phyloP scores from a whole-genome alignment of 2,113 vertebrate genomes.

The Bambusicola thoracicus region DNA sequence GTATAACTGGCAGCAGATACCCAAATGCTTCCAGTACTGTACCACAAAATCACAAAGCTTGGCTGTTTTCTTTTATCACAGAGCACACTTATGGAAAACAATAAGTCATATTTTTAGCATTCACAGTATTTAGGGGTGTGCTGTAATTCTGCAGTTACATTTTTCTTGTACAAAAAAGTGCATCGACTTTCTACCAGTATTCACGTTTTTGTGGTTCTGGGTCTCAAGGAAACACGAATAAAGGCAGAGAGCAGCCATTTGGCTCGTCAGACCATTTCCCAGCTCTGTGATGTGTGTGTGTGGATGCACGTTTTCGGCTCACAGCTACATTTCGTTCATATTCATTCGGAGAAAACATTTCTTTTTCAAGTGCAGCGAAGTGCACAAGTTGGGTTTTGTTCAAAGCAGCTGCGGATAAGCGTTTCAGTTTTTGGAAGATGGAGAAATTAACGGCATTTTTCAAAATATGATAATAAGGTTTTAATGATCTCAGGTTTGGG shows the following conservation, averaged over 20 bases:
- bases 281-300: neutral
- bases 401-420: slow-evolving; percentile 27
- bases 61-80: neutral
- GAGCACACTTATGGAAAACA: neutral
- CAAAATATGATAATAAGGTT: neutral
- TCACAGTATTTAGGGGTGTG: neutral
- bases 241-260: neutral
- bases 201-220: neutral
- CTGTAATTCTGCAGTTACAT: neutral
- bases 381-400: slow-evolving; percentile 19
- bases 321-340: slow-evolving; percentile 17
- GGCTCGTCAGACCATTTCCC: neutral
- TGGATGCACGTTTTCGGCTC: neutral
- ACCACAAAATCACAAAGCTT: neutral
- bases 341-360: slow-evolving; percentile 5
- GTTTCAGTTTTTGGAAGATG: neutral
- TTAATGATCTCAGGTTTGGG: neutral
- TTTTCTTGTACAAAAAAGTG: neutral
- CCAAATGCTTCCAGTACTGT: neutral
- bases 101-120: neutral
- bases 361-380: slow-evolving; percentile 26
- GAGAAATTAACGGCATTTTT: neutral
- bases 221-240: neutral
- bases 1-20: neutral
- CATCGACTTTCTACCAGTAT: neutral